Evolutionary conservation across 2,797 vertebrate genomes (phyloP), one percentile per base, ranked within the genome.

Genomic region (Enteromius treurensis): DNA sequence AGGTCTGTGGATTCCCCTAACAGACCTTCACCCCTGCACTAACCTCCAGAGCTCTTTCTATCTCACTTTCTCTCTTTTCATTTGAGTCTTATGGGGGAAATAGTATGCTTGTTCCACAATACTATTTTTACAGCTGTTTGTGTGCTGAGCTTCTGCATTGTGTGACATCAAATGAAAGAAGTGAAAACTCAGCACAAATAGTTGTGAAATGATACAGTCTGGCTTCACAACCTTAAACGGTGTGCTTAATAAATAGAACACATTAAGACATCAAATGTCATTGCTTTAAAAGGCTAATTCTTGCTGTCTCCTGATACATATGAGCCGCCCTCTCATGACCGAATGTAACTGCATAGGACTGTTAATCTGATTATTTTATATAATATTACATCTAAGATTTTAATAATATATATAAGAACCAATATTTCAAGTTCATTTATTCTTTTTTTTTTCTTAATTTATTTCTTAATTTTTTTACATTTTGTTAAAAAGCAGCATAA

Each of bases 1-100:
- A 86, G 80, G n/a, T 82, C 76, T 80, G 69, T 88, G 87, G 83
- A 87, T 87, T 85, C 86, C 84, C 79, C 77, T 77, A 37, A 85
- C 69, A 83, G 68, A 62, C 58, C 80, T 83, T 14, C 79, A 77
- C 76, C 79, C 79, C 29, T 71, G 81, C 40, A 40, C 17, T n/a
- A 77, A 81, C 69, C 78, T 83, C 49, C 68, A 55, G 79, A 13
- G 40, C 29, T 34, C 21, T 67, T 13, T 37, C 58, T 64, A 32
- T 62, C 60, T 64, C 14, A 29, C 49, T 76, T 64, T 65, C 64
- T 65, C 70, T 75, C 47, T 76, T n/a, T 84, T 60, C 8, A 47
- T 87, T 83, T 81, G n/a, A 69, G 29, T 85, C 13, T 47, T 32
- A 68, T 21, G 26, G 29, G 71, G 23, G 37, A 51, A 40, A 3